Evolutionary conservation across 2,797 vertebrate species (phyloP).

Genomic region (Periparus ater): DNA sequence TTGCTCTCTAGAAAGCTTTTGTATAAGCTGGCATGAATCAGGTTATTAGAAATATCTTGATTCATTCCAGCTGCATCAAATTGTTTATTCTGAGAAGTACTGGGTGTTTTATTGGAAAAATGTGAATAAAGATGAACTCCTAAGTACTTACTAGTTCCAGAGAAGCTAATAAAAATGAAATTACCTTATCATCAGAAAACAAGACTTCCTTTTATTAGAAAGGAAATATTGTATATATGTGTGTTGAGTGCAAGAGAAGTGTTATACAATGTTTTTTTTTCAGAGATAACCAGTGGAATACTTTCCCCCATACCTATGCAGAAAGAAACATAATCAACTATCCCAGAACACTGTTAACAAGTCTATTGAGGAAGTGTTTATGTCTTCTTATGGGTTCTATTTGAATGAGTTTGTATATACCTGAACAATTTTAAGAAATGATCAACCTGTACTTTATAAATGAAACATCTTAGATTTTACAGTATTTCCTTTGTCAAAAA

Average conservation of each 20-base stretch:
- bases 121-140: background rate
- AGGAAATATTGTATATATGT: background rate
- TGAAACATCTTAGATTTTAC: background rate
- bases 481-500: slow-evolving; percentile 32
- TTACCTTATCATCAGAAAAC: background rate
- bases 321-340: background rate
- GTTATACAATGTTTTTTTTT: background rate
- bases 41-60: background rate
- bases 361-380: background rate
- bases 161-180: background rate
- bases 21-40: background rate
- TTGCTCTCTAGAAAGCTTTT: background rate
- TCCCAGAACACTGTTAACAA: background rate
- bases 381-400: background rate
- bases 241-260: background rate
- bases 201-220: background rate
- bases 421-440: background rate
- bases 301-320: background rate
- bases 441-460: background rate
- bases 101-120: background rate
- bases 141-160: background rate
- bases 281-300: background rate
- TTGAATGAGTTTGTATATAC: background rate
- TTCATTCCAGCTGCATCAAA: background rate
- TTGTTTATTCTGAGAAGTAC: background rate